Evolutionary conservation across 2,888 invertebrate species (phyloP), one percentile per base, ranked within the genome.

Genomic region (Drosophila niveifrons): DNA sequence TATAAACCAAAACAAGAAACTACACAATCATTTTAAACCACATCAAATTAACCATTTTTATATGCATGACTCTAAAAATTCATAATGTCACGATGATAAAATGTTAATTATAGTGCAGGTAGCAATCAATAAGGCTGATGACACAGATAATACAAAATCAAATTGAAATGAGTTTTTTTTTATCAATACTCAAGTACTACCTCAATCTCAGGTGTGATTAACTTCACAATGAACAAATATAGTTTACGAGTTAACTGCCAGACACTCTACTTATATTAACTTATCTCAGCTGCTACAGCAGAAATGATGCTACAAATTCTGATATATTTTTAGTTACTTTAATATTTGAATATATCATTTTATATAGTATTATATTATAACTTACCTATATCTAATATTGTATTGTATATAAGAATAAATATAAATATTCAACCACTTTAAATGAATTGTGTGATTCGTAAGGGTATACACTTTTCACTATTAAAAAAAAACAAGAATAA

Each of bases 111-210:
- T 31, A 15, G 8, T 11, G 9, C 15, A 29, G 2, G 31, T 13
- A n/a, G 1, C 6, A 23, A 23, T 51, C 11, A 44, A 36, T 18
- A n/a, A 11, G n/a, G 31, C 10, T 10, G n/a, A 36, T 36, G n/a
- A 13, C 52, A 23, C n/a, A 31, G 31, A 31, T 31, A 31, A 31
- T 31, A 31, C 4, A 17, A 34, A 55, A 0, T 18, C 9, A 17
- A 18, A 7, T n/a, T 36, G 36, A 43, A 13, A 29, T 17, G 17
- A 29, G 10, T 7, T 23, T 6, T 7, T 23, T 6, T 43, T 39
- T 44, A 55, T 55, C 31, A 55, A 34, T 55, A 31, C n/a, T 31
- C 18, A 55, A 44, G 55, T 56, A 56, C 55, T 56, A 34, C 31
- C 34, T 34, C 34, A 56, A 56, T 44, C 34, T 56, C 31, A 34